Conservation (phyloP, 2,888 invertebrate species). For the Mongoloraphidia duomilia region DNA sequence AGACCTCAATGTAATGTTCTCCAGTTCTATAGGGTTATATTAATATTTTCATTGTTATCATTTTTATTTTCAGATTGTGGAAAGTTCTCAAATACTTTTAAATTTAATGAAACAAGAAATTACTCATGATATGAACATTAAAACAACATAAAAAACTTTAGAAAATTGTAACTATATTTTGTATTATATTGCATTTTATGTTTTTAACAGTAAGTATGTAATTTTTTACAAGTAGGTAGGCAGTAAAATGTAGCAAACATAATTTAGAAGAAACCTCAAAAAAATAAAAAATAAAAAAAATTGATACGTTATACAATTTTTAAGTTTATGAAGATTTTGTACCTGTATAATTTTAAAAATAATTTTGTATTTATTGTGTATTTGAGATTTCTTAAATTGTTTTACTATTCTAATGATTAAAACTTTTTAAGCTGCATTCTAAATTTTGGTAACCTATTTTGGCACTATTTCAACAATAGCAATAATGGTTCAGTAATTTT, state of each 20-base stretch:
- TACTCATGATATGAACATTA: conserved; percentile 10
- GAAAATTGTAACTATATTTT: conserved; percentile 22
- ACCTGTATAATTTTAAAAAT: too few species aligned
- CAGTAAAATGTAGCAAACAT: not conserved
- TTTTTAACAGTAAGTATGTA: conserved; percentile 6
- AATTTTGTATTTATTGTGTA: too few species aligned
- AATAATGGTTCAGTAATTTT: too few species aligned
- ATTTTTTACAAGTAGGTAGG: conserved; percentile 6
- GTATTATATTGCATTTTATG: conserved; percentile 12
- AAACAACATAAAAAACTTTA: conserved; percentile 14
- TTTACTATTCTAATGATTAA: too few species aligned
- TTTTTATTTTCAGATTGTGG: conserved; percentile 32
- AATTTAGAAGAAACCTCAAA: not conserved
- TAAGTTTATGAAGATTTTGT: conserved; percentile 1
- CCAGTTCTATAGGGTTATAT: too few species aligned
- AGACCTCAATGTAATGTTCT: too few species aligned
- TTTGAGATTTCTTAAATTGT: too few species aligned
- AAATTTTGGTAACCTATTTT: too few species aligned
- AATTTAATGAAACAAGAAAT: conserved; percentile 35
- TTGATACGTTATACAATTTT: not conserved
- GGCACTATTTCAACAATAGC: too few species aligned
- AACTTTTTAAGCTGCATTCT: too few species aligned
- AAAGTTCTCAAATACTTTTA: conserved; percentile 37
- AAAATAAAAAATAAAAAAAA: not conserved
- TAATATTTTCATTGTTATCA: too few species aligned